Conservation (phyloP, 2,113 vertebrate species). For the Epinephelus lanceolatus region DNA sequence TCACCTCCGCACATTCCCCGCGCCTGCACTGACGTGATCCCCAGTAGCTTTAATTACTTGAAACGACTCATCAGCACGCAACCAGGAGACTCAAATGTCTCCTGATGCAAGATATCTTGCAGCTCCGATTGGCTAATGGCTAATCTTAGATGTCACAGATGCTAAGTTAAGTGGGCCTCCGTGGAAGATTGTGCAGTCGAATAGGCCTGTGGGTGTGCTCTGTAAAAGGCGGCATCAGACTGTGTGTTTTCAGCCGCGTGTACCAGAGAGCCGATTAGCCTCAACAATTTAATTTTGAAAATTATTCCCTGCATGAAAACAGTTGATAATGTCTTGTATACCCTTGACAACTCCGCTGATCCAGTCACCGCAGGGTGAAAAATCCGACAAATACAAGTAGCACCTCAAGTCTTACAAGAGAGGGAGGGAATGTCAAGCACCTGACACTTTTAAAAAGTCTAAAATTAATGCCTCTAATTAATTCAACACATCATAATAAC, state of each 20-base stretch:
- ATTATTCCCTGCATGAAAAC: not conserved
- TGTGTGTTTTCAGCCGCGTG: conserved; percentile 4
- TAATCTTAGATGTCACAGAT: conserved; percentile 56
- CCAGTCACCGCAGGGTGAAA: not conserved
- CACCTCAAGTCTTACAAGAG: not conserved
- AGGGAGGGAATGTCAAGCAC: not conserved
- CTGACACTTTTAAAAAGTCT: not conserved
- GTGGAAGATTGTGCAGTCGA: conserved; percentile 2
- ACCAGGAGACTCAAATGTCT: conserved; percentile 44
- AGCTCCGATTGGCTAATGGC: conserved; percentile 49
- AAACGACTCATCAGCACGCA: conserved; percentile 56
- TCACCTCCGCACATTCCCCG: conserved; percentile 61
- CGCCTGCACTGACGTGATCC: conserved; percentile 15
- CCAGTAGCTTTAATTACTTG: conserved; percentile 51
- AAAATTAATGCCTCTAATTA: not conserved
- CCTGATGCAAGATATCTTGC: conserved; percentile 33
- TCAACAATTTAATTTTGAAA: conserved; percentile 11
- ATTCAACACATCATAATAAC: not conserved
- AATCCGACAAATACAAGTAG: not conserved
- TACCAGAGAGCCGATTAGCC: conserved; percentile 22
- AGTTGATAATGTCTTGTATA: not conserved
- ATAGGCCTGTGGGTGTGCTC: conserved; percentile 26
- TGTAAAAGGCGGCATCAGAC: not conserved
- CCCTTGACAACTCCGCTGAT: not conserved
- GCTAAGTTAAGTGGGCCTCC: conserved; percentile 14